A percentile compares a stretch with the other conserved stretches of the same genome.
Conservation (phyloP, 2,797 vertebrate species). For the Acanthornis magna region DNA sequence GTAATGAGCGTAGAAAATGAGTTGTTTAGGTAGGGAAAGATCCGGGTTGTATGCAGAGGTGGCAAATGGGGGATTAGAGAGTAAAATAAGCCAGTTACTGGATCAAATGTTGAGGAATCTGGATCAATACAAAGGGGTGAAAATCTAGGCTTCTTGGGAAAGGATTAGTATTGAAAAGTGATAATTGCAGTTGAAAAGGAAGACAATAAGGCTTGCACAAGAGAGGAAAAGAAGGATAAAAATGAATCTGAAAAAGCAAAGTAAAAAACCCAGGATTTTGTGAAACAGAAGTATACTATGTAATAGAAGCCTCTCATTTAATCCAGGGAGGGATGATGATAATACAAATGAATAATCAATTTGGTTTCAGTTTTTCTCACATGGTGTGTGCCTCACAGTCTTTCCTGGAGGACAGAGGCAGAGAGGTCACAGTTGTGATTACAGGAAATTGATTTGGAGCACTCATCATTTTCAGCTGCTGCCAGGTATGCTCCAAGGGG, state of each 20-base stretch:
- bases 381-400: not conserved
- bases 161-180: constrained; percentile 50
- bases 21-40: not conserved
- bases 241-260: not conserved
- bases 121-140: constrained; percentile 22
- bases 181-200: constrained; percentile 42
- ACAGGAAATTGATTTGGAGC: constrained; percentile 24
- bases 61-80: not conserved
- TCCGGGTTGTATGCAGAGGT: not conserved
- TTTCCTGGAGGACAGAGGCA: not conserved
- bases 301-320: not conserved
- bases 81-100: constrained; percentile 26
- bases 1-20: not conserved
- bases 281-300: not conserved
- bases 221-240: not conserved
- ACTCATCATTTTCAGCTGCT: not conserved
- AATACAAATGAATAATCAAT: constrained; percentile 42
- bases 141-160: constrained; percentile 26
- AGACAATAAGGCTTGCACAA: not conserved
- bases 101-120: constrained; percentile 27
- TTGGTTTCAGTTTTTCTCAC: not conserved
- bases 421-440: not conserved
- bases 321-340: not conserved
- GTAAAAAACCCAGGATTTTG: not conserved
- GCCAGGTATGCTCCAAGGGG: not conserved